phyloP scores from a whole-genome alignment of 2,113 vertebrate species.

The Camarhynchus parvulus region DNA sequence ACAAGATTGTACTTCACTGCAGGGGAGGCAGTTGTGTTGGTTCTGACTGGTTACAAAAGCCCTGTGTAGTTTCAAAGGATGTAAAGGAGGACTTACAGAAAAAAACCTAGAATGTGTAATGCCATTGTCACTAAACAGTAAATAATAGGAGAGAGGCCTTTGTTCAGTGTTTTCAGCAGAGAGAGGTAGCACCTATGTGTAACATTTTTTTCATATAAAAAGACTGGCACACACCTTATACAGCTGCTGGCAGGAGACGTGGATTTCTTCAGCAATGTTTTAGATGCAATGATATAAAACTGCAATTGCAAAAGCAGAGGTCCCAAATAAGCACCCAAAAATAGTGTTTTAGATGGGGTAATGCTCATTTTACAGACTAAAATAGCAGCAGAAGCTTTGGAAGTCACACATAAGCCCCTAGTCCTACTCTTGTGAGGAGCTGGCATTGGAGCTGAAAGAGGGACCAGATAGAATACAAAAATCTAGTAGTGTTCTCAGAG shows the following conservation, averaged over 20 bases:
- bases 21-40: neutral
- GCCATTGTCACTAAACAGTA: neutral
- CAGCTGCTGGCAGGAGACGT: neutral
- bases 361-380: neutral
- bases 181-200: neutral
- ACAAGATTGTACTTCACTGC: neutral
- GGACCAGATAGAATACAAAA: neutral
- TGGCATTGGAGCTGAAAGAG: neutral
- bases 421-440: neutral
- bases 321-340: neutral
- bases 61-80: neutral
- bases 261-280: neutral
- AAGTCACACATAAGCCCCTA: accelerated
- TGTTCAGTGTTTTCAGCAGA: neutral
- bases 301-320: neutral
- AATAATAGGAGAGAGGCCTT: neutral
- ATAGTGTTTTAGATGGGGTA: neutral
- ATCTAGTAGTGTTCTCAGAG: neutral
- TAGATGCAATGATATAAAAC: neutral
- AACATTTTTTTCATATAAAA: neutral
- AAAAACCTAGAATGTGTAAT: neutral
- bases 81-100: neutral
- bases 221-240: accelerated
- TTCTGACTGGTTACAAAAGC: neutral
- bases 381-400: neutral